Evolutionary conservation across 2,797 vertebrate species (phyloP).

Genomic region (Acanthurus tractus): DNA sequence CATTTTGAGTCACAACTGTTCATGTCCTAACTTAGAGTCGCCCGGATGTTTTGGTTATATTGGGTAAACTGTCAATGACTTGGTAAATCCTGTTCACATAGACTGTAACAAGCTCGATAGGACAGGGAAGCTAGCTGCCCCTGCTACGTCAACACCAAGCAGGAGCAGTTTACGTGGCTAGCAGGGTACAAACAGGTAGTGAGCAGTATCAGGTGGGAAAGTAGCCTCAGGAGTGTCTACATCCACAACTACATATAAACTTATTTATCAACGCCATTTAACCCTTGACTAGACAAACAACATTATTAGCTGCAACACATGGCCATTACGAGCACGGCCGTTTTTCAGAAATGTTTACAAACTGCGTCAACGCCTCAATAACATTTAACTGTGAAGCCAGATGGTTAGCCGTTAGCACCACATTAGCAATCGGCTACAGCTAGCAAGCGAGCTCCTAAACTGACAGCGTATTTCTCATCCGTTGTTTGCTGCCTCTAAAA

Average conservation of each 20-base stretch:
- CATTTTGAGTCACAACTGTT: constrained; percentile 57
- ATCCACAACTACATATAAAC: constrained; percentile 24
- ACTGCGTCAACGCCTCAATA: background rate
- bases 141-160: constrained; percentile 76
- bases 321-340: background rate
- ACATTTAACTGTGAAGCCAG: background rate
- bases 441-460: constrained; percentile 31
- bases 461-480: constrained; percentile 1
- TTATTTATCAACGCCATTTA: background rate
- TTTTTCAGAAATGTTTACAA: background rate
- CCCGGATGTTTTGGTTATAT: background rate
- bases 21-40: constrained; percentile 16
- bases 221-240: constrained; percentile 31
- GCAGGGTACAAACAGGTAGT: constrained; percentile 59
- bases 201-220: constrained; percentile 41
- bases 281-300: background rate
- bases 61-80: constrained; percentile 1
- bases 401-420: constrained; percentile 61
- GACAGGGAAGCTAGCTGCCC: constrained; percentile 41
- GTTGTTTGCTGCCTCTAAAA: background rate
- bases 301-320: background rate
- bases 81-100: background rate
- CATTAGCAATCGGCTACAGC: constrained; percentile 52
- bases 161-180: constrained; percentile 80
- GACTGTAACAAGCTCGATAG: background rate